Conservation (phyloP, 1,140 invertebrate genomes). For the Cotesia chilonis region DNA sequence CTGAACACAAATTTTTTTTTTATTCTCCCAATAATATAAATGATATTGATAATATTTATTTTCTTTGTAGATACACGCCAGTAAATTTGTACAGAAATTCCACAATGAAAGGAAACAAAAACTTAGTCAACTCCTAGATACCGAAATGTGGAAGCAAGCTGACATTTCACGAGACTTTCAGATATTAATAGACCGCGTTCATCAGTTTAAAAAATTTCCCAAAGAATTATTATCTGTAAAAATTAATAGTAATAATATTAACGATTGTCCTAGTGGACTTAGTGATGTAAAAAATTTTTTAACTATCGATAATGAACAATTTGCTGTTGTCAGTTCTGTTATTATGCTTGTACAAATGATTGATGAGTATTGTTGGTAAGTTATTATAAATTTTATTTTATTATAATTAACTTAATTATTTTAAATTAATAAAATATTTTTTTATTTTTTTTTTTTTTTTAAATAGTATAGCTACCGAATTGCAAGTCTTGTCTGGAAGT, state of each 20-base stretch:
- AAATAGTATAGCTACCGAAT: conserved; percentile 62
- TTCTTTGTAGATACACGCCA: conserved; percentile 73
- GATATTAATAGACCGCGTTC: conserved; percentile 70
- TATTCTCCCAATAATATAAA: too few relatives aligned
- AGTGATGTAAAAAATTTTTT: conserved; percentile 63
- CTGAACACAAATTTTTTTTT: too few relatives aligned
- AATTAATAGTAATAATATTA: conserved; percentile 51
- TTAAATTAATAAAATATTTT: conserved; percentile 23
- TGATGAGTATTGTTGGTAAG: conserved; percentile 87
- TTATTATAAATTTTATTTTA: conserved; percentile 12
- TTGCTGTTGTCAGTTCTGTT: conserved; percentile 85
- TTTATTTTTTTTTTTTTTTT: conserved; percentile 33
- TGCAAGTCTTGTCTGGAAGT: conserved; percentile 73
- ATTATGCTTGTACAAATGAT: conserved; percentile 87
- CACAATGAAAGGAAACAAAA: conserved; percentile 89
- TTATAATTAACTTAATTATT: not conserved
- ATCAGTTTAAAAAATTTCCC: conserved; percentile 65
- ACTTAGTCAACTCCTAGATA: conserved; percentile 84
- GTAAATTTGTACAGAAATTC: conserved; percentile 90
- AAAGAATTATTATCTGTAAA: conserved; percentile 38
- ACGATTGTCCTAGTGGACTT: conserved; percentile 56
- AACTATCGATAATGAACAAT: conserved; percentile 81
- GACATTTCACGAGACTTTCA: conserved; percentile 90
- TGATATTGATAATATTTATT: conserved; percentile 4
- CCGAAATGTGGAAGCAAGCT: conserved; percentile 93